phyloP scores from a whole-genome alignment of 2,797 vertebrate genomes.

The Xenopus petersii region DNA sequence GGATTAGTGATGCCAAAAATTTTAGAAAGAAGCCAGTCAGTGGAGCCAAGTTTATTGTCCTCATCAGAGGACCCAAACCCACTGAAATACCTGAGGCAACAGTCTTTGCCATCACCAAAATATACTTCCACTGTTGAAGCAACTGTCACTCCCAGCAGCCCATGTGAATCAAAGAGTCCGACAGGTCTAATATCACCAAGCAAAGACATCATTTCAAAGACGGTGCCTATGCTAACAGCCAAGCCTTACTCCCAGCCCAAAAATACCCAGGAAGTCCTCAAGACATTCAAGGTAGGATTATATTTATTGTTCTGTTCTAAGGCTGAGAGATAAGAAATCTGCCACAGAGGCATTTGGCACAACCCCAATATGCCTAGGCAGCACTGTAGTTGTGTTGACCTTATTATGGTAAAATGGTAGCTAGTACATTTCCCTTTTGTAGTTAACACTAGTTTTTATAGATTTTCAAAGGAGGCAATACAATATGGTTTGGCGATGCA shows the following conservation, averaged over 20 bases:
- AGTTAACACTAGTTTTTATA: too few species aligned
- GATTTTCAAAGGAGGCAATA: too few species aligned
- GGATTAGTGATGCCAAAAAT: slow-evolving; percentile 89
- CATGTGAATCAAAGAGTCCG: slow-evolving; percentile 65
- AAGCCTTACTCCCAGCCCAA: slow-evolving; percentile 86
- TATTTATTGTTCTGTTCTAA: neutral
- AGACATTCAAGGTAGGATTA: slow-evolving; percentile 81
- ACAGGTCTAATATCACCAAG: slow-evolving; percentile 62
- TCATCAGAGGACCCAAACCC: slow-evolving; percentile 70
- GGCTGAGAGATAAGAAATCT: too few species aligned
- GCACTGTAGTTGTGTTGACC: too few species aligned
- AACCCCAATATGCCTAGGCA: too few species aligned
- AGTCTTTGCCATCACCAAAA: slow-evolving; percentile 86
- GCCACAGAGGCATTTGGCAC: too few species aligned
- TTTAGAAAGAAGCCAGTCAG: slow-evolving; percentile 88
- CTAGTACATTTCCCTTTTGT: too few species aligned
- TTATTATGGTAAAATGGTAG: too few species aligned
- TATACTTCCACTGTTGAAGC: slow-evolving; percentile 91
- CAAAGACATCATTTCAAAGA: slow-evolving; percentile 72
- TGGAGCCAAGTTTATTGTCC: slow-evolving; percentile 71
- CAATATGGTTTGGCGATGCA: too few species aligned
- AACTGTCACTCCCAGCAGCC: slow-evolving; percentile 68
- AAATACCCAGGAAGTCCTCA: slow-evolving; percentile 74
- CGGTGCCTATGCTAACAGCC: slow-evolving; percentile 82
- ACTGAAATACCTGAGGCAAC: slow-evolving; percentile 86